These are phyloP conservation scores for Netelia melanura DNA, from an alignment of 2,888 invertebrate species.

Conservation along the genomic window DNA sequence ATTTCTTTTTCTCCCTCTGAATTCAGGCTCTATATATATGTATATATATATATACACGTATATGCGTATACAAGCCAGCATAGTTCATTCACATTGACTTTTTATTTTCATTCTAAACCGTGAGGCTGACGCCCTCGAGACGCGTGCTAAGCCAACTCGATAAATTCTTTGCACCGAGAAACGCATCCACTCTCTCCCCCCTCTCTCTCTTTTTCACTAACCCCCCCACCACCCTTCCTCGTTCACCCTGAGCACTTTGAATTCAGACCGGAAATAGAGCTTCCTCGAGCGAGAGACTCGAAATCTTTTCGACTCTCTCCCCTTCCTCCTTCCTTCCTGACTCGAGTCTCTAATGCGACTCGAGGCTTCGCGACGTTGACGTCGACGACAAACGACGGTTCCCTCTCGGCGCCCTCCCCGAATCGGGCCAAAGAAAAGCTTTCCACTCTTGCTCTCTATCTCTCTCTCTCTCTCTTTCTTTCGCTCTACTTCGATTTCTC, in stretches of 20 bases:
- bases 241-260: slow-evolving; percentile 44
- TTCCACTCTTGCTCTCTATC: background rate
- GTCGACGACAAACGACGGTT: no score
- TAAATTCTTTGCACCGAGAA: slow-evolving; percentile 64
- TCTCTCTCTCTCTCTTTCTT: slow-evolving; percentile 21
- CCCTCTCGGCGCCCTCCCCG: no score
- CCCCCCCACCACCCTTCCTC: background rate
- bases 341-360: background rate
- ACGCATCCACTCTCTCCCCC: slow-evolving; percentile 31
- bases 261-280: slow-evolving; percentile 78
- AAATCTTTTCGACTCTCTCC: slow-evolving; percentile 46
- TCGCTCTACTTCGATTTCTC: slow-evolving; percentile 67
- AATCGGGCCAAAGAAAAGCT: slow-evolving; percentile 1
- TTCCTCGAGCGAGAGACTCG: slow-evolving; percentile 69
- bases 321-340: background rate
- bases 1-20: background rate
- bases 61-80: background rate
- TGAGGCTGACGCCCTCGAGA: slow-evolving; percentile 61
- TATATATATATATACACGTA: background rate
- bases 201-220: slow-evolving; percentile 19
- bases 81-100: slow-evolving; percentile 51
- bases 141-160: slow-evolving; percentile 60
- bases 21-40: background rate
- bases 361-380: no score
- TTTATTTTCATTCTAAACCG: slow-evolving; percentile 43